A percentile compares a stretch with the other conserved stretches of the same genome.
Conservation (phyloP, 2,113 vertebrate genomes). For the Nycticorax nycticorax region DNA sequence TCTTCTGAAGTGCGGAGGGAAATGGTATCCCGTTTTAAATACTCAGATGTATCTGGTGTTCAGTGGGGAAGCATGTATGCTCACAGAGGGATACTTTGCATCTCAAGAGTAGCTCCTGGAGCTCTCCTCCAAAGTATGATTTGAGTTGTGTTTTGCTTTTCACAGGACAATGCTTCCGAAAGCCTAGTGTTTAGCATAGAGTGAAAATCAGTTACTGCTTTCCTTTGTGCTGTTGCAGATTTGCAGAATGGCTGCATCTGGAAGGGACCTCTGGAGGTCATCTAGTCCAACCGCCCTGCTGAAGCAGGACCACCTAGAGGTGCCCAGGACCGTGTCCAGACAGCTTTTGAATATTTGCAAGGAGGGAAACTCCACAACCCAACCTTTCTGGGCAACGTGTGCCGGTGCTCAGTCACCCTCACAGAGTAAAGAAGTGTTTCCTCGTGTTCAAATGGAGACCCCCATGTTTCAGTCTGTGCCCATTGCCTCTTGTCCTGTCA, state of each 20-base stretch:
- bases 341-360: too few relatives aligned
- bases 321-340: not conserved
- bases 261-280: not conserved
- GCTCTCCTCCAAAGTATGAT: not conserved
- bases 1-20: not conserved
- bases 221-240: not conserved
- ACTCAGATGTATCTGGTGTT: not conserved
- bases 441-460: not conserved
- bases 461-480: not conserved
- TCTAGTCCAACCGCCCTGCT: not conserved
- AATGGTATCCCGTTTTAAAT: not conserved
- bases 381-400: too few relatives aligned
- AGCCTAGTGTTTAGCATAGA: not conserved
- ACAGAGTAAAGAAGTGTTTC: too few relatives aligned
- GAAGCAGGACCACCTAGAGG: too few relatives aligned
- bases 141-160: not conserved
- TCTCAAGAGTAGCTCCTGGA: not conserved
- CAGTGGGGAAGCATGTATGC: rapidly evolving
- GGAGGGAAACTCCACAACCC: too few relatives aligned
- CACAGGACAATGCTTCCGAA: not conserved
- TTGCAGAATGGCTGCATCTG: not conserved
- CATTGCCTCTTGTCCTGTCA: not conserved
- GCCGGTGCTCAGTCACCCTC: too few relatives aligned
- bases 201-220: not conserved
- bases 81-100: not conserved